phyloP scores from a whole-genome alignment of 1,140 invertebrate species.

The Rhynchophorus ferrugineus region DNA sequence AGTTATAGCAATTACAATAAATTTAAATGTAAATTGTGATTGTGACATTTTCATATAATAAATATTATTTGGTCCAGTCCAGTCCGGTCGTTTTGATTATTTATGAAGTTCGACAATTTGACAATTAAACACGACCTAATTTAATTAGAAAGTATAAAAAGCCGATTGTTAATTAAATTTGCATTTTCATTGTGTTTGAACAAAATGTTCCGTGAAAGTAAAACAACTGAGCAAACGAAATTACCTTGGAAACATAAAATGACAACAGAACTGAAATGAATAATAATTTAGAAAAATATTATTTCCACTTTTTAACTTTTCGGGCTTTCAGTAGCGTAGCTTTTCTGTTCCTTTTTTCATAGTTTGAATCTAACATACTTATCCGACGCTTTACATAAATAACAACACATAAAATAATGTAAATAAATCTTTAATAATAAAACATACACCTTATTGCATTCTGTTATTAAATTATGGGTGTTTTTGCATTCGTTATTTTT shows the following conservation, averaged over 20 bases:
- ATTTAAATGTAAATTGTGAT: too few species aligned
- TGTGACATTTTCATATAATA: too few species aligned
- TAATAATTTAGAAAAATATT: conserved; percentile 10
- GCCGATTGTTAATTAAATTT: background rate
- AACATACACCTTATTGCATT: too few species aligned
- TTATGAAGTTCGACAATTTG: conserved; percentile 4
- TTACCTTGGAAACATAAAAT: conserved; percentile 1
- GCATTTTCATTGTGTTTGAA: conserved; percentile 1
- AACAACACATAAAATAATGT: too few species aligned
- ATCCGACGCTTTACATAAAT: too few species aligned
- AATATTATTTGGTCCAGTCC: too few species aligned
- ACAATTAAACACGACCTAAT: background rate
- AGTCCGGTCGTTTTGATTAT: too few species aligned
- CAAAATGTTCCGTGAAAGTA: conserved; percentile 6
- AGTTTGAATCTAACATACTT: too few species aligned
- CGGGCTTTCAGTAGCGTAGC: background rate
- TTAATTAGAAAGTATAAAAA: conserved; percentile 7
- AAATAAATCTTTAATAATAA: too few species aligned
- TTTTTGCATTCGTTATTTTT: too few species aligned
- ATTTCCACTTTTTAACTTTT: conserved; percentile 5
- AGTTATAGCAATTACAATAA: too few species aligned
- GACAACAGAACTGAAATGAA: conserved; percentile 2
- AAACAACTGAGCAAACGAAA: conserved; percentile 7
- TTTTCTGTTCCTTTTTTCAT: background rate
- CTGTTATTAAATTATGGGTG: too few species aligned